Evolutionary conservation across 2,888 invertebrate species (phyloP), one percentile per base, ranked within the genome.

Genomic region (Punctoribates punctum): DNA sequence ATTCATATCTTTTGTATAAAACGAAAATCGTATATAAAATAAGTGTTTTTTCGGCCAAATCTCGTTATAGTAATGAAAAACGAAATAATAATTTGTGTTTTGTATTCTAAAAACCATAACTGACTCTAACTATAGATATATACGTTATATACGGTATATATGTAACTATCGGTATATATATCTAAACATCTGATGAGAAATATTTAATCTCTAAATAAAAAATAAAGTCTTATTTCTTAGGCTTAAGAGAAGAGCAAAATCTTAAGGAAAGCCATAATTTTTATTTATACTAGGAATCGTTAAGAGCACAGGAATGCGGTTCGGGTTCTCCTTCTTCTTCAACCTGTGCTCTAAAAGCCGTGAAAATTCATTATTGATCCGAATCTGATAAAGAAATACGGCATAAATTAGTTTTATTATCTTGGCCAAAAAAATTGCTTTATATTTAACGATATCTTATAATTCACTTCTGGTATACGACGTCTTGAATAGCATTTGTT

Each of bases 331-430:
- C 13, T 13, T 48, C 11, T 48, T 42, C 6, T 42, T 42, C 34
- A 5, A 34, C 34, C 20, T 51, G 4, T 51, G n/a, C 11, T 51
- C n/a, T 5, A 8, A 57, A 9, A 65, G 38, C 65, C 65, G 38
- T 65, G 34, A 65, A 38, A 65, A 29, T 65, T 65, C 65, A 65
- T 65, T 65, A 65, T 65, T 65, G 65, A 65, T 34, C 65, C 25
- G 57, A 42, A 57, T 65, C 34, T 38, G 65, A 65, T 65, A 65
- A n/a, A 65, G 34, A 65, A 65, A 65, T 65, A 65, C 9, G 65
- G 38, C 34, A 65, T 65, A 65, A 65, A 65, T 65, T 65, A 34
- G 34, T 65, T 65, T 65, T 65, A 57, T 57, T 57, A 57, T 57
- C 57, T 57, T 23, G 34, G 4, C n/a, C n/a, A n/a, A n/a, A 23